A percentile compares a stretch with the other conserved stretches of the same genome.
These are phyloP conservation scores for Hucho hucho DNA, from an alignment of 2,113 vertebrate genomes.

Conservation along the genomic window DNA sequence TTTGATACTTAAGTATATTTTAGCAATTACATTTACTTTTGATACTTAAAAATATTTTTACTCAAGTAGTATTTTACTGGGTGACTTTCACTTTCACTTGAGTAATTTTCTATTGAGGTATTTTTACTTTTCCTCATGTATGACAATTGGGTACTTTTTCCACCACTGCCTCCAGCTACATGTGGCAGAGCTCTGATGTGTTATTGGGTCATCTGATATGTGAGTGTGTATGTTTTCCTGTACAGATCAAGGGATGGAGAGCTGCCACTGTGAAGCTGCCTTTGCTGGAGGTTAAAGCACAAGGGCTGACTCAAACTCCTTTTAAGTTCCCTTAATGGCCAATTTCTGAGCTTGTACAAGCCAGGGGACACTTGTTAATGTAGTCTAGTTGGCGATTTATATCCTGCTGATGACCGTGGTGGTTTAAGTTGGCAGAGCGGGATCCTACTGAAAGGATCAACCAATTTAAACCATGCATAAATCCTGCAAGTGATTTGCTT, in stretches of 20 bases:
- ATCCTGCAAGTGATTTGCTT: background rate
- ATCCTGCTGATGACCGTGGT: conserved; percentile 1
- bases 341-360: background rate
- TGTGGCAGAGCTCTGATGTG: conserved; percentile 15
- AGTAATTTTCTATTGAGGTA: too few relatives aligned
- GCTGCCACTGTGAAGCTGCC: conserved; percentile 34
- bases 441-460: background rate
- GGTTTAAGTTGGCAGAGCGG: background rate
- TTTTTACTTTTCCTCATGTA: too few relatives aligned
- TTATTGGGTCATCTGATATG: conserved; percentile 29
- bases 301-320: conserved; percentile 1
- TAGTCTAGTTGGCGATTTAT: background rate
- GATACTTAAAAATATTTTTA: too few relatives aligned
- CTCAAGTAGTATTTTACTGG: too few relatives aligned
- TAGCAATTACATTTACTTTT: too few relatives aligned
- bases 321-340: conserved; percentile 2
- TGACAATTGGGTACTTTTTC: too few relatives aligned
- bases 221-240: conserved; percentile 43
- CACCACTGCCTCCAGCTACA: background rate
- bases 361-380: conserved; percentile 27
- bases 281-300: conserved; percentile 20
- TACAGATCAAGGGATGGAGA: conserved; percentile 45
- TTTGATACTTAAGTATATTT: too few relatives aligned
- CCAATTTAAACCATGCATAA: conserved; percentile 3
- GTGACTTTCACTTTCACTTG: too few relatives aligned